Evolutionary conservation across 2,888 invertebrate genomes (phyloP), one percentile per base, ranked within the genome.

Genomic region (Bellardia pandia): DNA sequence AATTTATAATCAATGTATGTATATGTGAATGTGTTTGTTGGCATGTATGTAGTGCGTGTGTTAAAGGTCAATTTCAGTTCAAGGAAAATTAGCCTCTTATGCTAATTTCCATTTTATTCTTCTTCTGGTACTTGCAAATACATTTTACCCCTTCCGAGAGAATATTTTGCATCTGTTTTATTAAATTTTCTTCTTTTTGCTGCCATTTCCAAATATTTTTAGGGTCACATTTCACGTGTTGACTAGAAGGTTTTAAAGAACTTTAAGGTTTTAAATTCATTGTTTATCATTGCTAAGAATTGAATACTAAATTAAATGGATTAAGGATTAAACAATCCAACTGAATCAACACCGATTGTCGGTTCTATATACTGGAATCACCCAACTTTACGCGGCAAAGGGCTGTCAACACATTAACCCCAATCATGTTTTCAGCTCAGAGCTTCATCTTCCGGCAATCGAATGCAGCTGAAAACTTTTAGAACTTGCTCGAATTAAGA

Each of bases 11-110:
- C 14, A 9, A 66, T 66, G 14, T 23, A 30, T 9, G 16, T 58
- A 1, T 14, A 9, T 37, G 37, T 37, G 6, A 6, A 6, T 6
- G 6, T 58, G 3, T 58, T 13, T 30, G 30, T 58, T 42, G 14
- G 30, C 14, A 53, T 14, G 11, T 16, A 2, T 14, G 4, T 37
- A 23, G 2, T 16, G 30, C 9, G 60, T 2, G n/a, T 68, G 30
- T 48, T 14, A 33, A 45, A 69, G 48, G 45, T 72, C 72, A 58
- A 75, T 53, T 82, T 68, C 16, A 76, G 62, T 76, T 80, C 79
- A 64, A 69, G 64, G 42, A 48, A 51, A 60, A 79, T 79, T 75
- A 48, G 14, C 40, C 72, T 66, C 72, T 77, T 81, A 81, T 86
- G 85, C 30, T 53, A 86, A 86, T 86, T 81, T 51, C n/a, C 13